These are phyloP conservation scores for Druon quercuslanigerum DNA, from an alignment of 1,140 invertebrate genomes.

Conservation along the genomic window DNA sequence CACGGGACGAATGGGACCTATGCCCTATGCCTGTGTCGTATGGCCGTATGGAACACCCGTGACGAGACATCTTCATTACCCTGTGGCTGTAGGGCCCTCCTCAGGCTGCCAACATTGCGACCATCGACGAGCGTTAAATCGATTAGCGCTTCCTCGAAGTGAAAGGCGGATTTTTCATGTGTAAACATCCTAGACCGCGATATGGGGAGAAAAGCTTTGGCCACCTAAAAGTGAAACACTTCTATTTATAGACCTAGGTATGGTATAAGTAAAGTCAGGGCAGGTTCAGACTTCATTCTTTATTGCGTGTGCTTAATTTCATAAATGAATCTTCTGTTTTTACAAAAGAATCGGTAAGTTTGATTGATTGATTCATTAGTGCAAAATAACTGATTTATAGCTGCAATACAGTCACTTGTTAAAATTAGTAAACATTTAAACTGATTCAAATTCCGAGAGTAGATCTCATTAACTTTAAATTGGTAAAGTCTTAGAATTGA, in stretches of 20 bases:
- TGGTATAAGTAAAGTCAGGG: neutral
- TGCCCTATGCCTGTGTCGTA: constrained; percentile 31
- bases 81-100: constrained; percentile 53
- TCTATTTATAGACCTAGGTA: neutral
- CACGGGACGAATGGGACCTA: constrained; percentile 57
- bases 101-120: constrained; percentile 44
- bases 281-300: no score
- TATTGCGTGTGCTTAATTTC: no score
- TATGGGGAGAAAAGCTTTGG: constrained; percentile 9
- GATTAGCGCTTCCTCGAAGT: constrained; percentile 46
- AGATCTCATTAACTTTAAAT: no score
- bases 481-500: no score
- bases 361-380: no score
- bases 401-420: no score
- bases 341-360: no score
- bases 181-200: neutral
- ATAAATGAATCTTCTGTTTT: no score
- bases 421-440: no score
- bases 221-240: no score
- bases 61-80: constrained; percentile 70
- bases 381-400: no score
- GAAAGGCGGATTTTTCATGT: neutral
- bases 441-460: no score
- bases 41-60: constrained; percentile 54
- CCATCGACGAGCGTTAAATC: constrained; percentile 46